Percentiles rank a stretch among this genome's conserved stretches.
Evolutionary conservation across 2,797 vertebrate genomes (phyloP).

Genomic region (Squalus acanthias): DNA sequence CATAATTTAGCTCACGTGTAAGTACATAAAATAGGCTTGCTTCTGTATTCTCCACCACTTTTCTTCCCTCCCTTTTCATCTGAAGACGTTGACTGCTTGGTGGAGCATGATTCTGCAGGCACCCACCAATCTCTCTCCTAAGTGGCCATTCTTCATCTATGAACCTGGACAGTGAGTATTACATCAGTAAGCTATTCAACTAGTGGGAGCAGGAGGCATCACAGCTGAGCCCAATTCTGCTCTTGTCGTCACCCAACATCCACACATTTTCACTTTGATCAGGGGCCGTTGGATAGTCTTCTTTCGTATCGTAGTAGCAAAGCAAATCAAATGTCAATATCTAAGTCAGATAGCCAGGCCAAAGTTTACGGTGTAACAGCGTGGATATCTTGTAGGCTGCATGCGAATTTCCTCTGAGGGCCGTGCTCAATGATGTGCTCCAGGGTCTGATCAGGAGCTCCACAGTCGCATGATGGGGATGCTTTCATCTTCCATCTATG

Average conservation of each 20-base stretch:
- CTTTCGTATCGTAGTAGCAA: too few relatives aligned
- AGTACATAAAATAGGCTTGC: too few relatives aligned
- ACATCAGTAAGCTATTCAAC: background rate
- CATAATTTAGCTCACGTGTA: too few relatives aligned
- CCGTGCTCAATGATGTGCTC: too few relatives aligned
- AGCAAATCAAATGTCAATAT: too few relatives aligned
- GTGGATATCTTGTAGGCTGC: too few relatives aligned
- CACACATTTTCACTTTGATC: background rate
- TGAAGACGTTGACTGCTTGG: background rate
- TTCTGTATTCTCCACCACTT: background rate
- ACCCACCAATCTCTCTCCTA: background rate
- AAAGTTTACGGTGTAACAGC: too few relatives aligned
- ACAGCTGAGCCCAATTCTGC: background rate
- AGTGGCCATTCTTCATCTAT: background rate
- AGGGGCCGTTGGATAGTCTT: background rate
- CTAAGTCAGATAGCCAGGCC: too few relatives aligned
- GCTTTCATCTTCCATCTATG: too few relatives aligned
- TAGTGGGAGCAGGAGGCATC: background rate
- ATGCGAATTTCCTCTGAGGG: too few relatives aligned
- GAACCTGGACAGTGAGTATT: background rate
- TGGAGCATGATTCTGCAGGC: background rate
- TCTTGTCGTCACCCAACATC: background rate
- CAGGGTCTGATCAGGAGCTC: too few relatives aligned
- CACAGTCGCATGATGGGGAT: too few relatives aligned
- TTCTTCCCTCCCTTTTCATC: background rate